A percentile compares a stretch with the other conserved stretches of the same genome.
These are phyloP conservation scores for Diplosoma virens DNA, from an alignment of 23 tunicate genomes.

Conservation along the genomic window DNA sequence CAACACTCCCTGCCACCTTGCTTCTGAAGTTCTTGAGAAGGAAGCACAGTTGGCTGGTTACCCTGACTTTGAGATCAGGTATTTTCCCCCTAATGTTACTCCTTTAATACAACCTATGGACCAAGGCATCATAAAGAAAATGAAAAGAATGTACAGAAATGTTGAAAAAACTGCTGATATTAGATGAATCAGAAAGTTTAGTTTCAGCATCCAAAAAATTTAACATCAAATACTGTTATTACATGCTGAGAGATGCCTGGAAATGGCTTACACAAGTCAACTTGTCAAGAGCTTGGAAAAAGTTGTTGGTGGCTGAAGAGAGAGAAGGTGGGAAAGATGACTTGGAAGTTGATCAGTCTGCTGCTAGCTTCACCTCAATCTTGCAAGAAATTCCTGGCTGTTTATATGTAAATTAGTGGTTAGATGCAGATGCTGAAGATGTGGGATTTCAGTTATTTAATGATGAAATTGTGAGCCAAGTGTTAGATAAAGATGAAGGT, in stretches of 20 bases:
- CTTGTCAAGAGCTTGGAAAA: neutral
- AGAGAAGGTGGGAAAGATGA: neutral
- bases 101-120: neutral
- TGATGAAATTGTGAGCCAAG: neutral
- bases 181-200: neutral
- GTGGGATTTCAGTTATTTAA: neutral
- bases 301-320: neutral
- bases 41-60: neutral
- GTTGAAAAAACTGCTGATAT: neutral
- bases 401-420: neutral
- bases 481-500: neutral
- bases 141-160: neutral
- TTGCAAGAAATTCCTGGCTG: neutral
- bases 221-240: neutral
- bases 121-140: neutral
- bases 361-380: neutral
- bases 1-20: neutral
- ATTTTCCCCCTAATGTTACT: neutral
- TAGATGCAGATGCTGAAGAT: neutral
- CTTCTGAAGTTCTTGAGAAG: neutral
- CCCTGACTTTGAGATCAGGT: neutral
- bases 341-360: neutral
- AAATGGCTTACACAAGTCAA: neutral
- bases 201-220: neutral
- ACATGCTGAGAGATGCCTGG: neutral